Conservation (phyloP, 1,140 invertebrate species). For the Drosophila nigrodunni region DNA sequence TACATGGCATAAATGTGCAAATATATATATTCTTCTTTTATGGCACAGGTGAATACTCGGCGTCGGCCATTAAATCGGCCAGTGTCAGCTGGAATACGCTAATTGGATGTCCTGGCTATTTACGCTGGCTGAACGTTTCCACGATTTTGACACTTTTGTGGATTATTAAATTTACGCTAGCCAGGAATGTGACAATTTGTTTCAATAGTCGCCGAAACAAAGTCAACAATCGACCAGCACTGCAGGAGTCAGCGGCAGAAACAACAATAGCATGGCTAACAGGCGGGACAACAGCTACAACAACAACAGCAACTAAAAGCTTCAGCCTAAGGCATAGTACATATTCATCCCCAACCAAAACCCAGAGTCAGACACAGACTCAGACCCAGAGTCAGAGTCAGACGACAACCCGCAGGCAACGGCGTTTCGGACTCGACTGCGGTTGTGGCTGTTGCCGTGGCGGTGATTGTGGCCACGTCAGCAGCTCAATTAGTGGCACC, state of each 20-base stretch:
- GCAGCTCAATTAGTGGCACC: slow-evolving; percentile 75
- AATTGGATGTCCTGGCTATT: slow-evolving; percentile 78
- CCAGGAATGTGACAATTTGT: slow-evolving; percentile 55
- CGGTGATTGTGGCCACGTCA: slow-evolving; percentile 36
- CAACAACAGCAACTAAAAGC: no score
- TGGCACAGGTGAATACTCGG: slow-evolving; percentile 84
- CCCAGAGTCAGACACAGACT: slow-evolving; percentile 32
- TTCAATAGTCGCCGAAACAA: slow-evolving; percentile 43
- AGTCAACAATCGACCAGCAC: slow-evolving; percentile 42
- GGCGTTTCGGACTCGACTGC: slow-evolving; percentile 20
- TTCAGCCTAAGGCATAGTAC: no score
- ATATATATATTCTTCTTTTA: slow-evolving; percentile 24
- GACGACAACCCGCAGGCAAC: slow-evolving; percentile 38
- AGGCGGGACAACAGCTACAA: background rate
- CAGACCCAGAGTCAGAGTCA: slow-evolving; percentile 8
- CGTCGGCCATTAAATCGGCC: slow-evolving; percentile 82
- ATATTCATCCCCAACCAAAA: no score
- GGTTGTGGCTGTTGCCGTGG: slow-evolving; percentile 17
- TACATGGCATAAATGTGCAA: background rate
- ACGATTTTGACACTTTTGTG: slow-evolving; percentile 78
- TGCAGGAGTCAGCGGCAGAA: slow-evolving; percentile 28
- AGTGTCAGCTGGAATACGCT: slow-evolving; percentile 72
- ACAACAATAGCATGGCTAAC: slow-evolving; percentile 20
- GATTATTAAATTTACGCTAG: slow-evolving; percentile 76
- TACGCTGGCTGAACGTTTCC: slow-evolving; percentile 70